Evolutionary conservation across 2,113 vertebrate genomes (phyloP), one percentile per base, ranked within the genome.

Genomic region (Scomber colias): DNA sequence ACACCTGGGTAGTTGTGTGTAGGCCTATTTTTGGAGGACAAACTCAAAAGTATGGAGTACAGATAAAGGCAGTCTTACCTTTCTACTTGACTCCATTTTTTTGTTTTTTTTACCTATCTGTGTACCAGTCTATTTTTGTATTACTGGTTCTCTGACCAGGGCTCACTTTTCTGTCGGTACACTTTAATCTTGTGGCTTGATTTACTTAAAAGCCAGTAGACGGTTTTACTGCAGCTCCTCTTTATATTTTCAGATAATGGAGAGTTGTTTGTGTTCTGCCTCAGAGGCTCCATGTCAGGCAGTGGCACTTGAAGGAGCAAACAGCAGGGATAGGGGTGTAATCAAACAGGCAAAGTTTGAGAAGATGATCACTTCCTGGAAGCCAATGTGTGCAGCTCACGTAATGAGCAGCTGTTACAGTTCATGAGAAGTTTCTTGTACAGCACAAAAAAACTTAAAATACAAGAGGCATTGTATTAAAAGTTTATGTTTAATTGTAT

Each of bases 171-270:
- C 48, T 60, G 9, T 56, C 17, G 30, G n/a, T 44, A 7, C 31
- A 35, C 56, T 87, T 77, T 69, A 40, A 81, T 75, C 54, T 53
- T 16, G 35, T 14, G 24, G 13, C 16, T 54, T 84, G 67, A 68
- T 82, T 81, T 67, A 71, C 80, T 80, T 75, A 79, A 87, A 77
- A 56, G 50, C 16, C 5, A 27, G 49, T 40, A 0, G 15, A 24
- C 7, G 35, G 45, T 48, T 79, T 56, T 61, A 48, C 46, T 75
- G 63, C 51, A 53, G 59, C 31, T 17, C 17, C 17, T 50, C 30
- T 48, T 62, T 57, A 44, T 82, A n/a, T 67, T 70, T 75, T 49
- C 31, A 60, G 48, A 53, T 75, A 60, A 71, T 66, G 62, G 75
- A 71, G 55, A 53, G 14, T 57, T 64, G 24, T 44, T 74, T 75